phyloP scores from a whole-genome alignment of 2,888 invertebrate genomes.

The Flabesymbios commensalis region DNA sequence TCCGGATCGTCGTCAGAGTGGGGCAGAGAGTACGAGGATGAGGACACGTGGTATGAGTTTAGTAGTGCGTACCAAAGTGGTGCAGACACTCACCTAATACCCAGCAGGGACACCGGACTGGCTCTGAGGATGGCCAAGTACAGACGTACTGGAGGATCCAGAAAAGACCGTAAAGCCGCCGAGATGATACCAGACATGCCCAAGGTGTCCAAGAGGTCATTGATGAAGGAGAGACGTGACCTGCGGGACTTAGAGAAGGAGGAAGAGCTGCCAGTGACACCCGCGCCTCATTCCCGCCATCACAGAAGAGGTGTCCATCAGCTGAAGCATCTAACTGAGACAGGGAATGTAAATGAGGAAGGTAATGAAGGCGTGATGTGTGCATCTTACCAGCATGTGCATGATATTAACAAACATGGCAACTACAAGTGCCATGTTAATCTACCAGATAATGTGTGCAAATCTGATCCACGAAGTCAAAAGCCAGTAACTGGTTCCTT shows the following conservation, averaged over 20 bases:
- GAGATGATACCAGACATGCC: not conserved
- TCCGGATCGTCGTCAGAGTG: constrained; percentile 33
- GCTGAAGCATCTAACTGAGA: too few relatives aligned
- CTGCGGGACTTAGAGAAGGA: constrained; percentile 33
- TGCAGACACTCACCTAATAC: constrained; percentile 93
- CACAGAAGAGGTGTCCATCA: too few relatives aligned
- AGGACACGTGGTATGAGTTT: constrained; percentile 61
- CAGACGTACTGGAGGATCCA: constrained; percentile 17
- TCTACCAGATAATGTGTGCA: too few relatives aligned
- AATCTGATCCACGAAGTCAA: too few relatives aligned
- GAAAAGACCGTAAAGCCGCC: not conserved
- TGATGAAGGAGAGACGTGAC: constrained; percentile 30
- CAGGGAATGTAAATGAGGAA: too few relatives aligned
- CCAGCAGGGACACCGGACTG: constrained; percentile 58
- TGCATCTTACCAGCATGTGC: too few relatives aligned
- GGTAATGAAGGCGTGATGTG: too few relatives aligned
- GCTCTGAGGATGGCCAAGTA: constrained; percentile 32
- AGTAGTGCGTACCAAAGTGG: constrained; percentile 83
- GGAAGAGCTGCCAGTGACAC: constrained; percentile 21
- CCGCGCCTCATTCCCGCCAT: too few relatives aligned
- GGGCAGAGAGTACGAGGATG: constrained; percentile 53
- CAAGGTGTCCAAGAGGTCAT: not conserved
- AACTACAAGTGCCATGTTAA: too few relatives aligned
- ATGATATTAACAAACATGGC: too few relatives aligned
- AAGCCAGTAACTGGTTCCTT: too few relatives aligned